Conservation (phyloP, 2,888 invertebrate species). For the Drosophila quinaria region DNA sequence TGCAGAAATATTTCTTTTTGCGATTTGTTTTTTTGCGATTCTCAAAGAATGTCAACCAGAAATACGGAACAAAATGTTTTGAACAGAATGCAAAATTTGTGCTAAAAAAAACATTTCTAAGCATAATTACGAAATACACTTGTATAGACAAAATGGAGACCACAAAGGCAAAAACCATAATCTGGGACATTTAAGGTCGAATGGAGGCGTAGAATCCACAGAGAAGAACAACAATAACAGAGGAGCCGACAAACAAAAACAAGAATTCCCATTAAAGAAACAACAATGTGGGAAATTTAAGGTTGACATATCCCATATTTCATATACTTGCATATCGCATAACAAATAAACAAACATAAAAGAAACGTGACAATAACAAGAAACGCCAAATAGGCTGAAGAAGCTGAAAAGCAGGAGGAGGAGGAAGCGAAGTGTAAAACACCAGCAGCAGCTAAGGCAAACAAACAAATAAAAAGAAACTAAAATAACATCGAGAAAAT, state of each 20-base stretch:
- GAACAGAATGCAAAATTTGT: constrained; percentile 63
- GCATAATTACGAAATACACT: constrained; percentile 67
- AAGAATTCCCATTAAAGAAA: constrained; percentile 3
- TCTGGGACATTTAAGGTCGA: constrained; percentile 14
- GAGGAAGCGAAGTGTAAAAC: constrained; percentile 4
- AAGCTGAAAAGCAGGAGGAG: not conserved
- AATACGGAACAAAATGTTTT: constrained; percentile 26
- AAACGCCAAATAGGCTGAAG: constrained; percentile 7
- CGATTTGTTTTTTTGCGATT: constrained; percentile 23
- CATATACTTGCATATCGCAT: constrained; percentile 34
- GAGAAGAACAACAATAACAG: constrained; percentile 3
- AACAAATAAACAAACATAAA: constrained; percentile 48
- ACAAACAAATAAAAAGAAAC: constrained; percentile 29
- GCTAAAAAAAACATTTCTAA: constrained; percentile 51
- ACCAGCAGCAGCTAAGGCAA: constrained; percentile 3
- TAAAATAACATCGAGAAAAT: constrained; percentile 38
- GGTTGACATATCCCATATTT: constrained; percentile 43
- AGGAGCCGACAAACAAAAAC: not conserved
- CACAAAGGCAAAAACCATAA: not conserved
- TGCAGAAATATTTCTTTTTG: constrained; percentile 56
- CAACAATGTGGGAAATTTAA: constrained; percentile 46
- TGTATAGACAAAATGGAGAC: constrained; percentile 41
- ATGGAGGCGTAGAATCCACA: constrained; percentile 8
- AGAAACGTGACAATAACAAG: constrained; percentile 37
- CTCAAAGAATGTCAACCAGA: constrained; percentile 33